phyloP scores from a whole-genome alignment of 2,113 vertebrate genomes.

The Setophaga petechia region DNA sequence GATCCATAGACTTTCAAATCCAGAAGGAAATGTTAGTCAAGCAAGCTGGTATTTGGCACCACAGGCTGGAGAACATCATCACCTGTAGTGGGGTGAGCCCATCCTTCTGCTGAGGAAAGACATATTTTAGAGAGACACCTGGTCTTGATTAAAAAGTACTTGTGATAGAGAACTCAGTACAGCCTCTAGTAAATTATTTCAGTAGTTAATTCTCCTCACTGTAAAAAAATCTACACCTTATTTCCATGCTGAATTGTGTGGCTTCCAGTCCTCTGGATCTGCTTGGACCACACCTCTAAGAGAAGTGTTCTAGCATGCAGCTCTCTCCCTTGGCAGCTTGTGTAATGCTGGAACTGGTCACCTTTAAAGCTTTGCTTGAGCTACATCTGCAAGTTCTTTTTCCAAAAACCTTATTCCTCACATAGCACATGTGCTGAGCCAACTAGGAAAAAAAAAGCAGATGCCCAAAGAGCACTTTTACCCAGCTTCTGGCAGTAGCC shows the following conservation, averaged over 20 bases:
- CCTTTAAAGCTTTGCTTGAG: not conserved
- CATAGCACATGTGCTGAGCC: not conserved
- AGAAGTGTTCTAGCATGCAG: not conserved
- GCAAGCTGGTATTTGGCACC: not conserved
- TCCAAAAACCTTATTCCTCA: not conserved
- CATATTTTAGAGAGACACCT: not conserved
- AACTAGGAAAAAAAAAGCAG: not conserved
- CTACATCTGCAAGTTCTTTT: not conserved
- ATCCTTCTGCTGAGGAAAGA: not conserved
- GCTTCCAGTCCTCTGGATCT: not conserved
- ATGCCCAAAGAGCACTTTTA: not conserved
- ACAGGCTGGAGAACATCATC: not conserved
- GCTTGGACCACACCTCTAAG: not conserved
- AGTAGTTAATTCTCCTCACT: constrained; percentile 18
- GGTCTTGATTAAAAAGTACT: constrained; percentile 23
- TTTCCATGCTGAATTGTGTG: not conserved
- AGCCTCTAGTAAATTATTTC: constrained; percentile 14
- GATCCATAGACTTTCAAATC: not conserved
- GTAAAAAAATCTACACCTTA: constrained; percentile 40
- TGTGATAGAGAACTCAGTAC: not conserved
- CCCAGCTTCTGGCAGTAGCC: not conserved
- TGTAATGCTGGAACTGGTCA: not conserved
- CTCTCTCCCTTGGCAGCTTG: not conserved
- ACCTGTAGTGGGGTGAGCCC: not conserved
- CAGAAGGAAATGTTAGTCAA: not conserved